A percentile compares a stretch with the other conserved stretches of the same genome.
These are phyloP conservation scores for Holacanthella duospinosa DNA, from an alignment of 2,888 invertebrate species.

Conservation along the genomic window DNA sequence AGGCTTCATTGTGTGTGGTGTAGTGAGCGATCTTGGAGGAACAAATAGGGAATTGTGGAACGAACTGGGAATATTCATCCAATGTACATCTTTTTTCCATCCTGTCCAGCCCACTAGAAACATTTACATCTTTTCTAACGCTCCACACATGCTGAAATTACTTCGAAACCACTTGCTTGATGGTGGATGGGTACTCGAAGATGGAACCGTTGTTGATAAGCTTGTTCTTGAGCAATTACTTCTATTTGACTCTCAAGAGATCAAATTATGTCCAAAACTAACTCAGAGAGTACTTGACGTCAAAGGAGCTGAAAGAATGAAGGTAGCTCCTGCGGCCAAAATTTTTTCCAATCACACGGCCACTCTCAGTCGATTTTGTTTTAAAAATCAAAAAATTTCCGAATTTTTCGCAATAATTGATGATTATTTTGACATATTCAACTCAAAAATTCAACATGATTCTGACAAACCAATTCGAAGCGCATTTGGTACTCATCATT, in stretches of 20 bases:
- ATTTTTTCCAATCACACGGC: neutral
- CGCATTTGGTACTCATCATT: neutral
- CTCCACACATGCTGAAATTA: slow-evolving; percentile 24
- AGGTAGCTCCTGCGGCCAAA: neutral
- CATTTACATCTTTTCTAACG: slow-evolving; percentile 23
- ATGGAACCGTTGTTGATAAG: slow-evolving; percentile 9
- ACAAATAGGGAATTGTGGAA: neutral
- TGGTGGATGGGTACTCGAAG: slow-evolving; percentile 10
- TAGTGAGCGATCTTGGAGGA: neutral
- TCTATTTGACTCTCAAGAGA: neutral
- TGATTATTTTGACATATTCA: neutral
- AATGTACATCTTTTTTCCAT: slow-evolving; percentile 10
- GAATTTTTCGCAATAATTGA: neutral
- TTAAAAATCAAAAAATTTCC: neutral
- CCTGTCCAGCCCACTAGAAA: slow-evolving; percentile 6
- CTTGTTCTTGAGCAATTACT: neutral
- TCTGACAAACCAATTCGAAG: neutral
- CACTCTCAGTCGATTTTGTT: neutral
- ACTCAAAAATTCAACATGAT: neutral
- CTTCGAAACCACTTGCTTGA: slow-evolving; percentile 23
- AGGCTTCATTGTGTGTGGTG: neutral
- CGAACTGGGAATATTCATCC: neutral
- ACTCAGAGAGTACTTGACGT: neutral
- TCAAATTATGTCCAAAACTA: neutral
- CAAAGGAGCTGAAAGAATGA: neutral